Evolutionary conservation across 2,113 vertebrate species (phyloP).

Genomic region (Channa argus): DNA sequence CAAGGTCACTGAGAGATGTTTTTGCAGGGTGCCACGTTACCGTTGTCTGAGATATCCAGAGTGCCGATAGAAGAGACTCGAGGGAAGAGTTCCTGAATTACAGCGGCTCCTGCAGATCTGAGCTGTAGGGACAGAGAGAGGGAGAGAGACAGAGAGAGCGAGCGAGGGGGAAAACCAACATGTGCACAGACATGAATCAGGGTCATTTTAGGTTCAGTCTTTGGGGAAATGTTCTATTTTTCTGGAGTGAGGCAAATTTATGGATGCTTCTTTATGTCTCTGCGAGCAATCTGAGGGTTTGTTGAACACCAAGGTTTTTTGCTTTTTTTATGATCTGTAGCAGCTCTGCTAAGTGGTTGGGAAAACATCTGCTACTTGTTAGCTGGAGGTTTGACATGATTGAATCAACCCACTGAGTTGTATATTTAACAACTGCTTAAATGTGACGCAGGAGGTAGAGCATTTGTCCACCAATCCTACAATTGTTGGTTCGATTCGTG

Average conservation of each 20-base stretch:
- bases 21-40: constrained; percentile 65
- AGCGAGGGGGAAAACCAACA: constrained; percentile 32
- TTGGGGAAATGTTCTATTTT: constrained; percentile 56
- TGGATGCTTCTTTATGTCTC: constrained; percentile 29
- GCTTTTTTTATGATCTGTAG: constrained; percentile 31
- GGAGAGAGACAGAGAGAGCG: constrained; percentile 8
- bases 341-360: background rate
- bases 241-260: constrained; percentile 42
- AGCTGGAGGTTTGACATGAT: background rate
- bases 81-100: constrained; percentile 88
- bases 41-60: constrained; percentile 89
- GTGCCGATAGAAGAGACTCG: constrained; percentile 85
- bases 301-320: constrained; percentile 11
- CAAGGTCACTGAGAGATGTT: constrained; percentile 49
- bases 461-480: too few species aligned
- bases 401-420: background rate
- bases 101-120: constrained; percentile 85
- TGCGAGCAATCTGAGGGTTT: constrained; percentile 2
- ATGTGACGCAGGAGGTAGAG: too few species aligned
- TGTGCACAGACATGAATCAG: constrained; percentile 40
- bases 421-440: background rate
- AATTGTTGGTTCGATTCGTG: too few species aligned
- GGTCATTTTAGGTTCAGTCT: constrained; percentile 54
- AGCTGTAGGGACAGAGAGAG: constrained; percentile 75
- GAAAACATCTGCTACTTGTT: constrained; percentile 13